A percentile compares a stretch with the other conserved stretches of the same genome.
Evolutionary conservation across 1,140 invertebrate genomes (phyloP).

Genomic region (Neodiprion fabricii): DNA sequence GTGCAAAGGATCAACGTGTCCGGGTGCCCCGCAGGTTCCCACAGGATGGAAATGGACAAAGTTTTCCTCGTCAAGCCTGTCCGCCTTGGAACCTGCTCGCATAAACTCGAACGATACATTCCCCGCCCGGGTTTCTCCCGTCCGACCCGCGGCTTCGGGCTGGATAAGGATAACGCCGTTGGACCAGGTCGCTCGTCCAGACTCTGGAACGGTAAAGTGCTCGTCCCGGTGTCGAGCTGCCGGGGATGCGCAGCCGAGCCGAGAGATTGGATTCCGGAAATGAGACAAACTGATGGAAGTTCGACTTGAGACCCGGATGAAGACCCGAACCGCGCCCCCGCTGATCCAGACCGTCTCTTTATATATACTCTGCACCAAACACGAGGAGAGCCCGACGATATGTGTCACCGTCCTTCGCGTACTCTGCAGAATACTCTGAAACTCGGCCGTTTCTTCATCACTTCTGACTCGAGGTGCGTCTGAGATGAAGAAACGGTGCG

Average conservation of each 20-base stretch:
- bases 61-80: slow-evolving; percentile 34
- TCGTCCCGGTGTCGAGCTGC: slow-evolving; percentile 24
- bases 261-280: slow-evolving; percentile 59
- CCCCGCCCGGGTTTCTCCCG: slow-evolving; percentile 23
- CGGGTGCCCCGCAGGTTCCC: neutral
- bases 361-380: too few species aligned
- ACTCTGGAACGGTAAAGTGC: slow-evolving; percentile 10
- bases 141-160: slow-evolving; percentile 18
- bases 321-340: neutral
- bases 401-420: too few species aligned
- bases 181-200: slow-evolving; percentile 26
- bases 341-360: too few species aligned
- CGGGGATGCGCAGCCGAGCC: slow-evolving; percentile 32
- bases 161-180: slow-evolving; percentile 38
- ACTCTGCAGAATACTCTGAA: too few species aligned
- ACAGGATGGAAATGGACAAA: slow-evolving; percentile 55
- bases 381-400: too few species aligned
- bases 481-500: too few species aligned
- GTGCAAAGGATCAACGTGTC: too few species aligned
- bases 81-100: slow-evolving; percentile 27
- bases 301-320: slow-evolving; percentile 21
- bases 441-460: too few species aligned
- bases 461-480: too few species aligned
- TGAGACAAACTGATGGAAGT: slow-evolving; percentile 57
- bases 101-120: slow-evolving; percentile 52